phyloP scores from a whole-genome alignment of 2,888 invertebrate genomes.

The Plebejus argus region DNA sequence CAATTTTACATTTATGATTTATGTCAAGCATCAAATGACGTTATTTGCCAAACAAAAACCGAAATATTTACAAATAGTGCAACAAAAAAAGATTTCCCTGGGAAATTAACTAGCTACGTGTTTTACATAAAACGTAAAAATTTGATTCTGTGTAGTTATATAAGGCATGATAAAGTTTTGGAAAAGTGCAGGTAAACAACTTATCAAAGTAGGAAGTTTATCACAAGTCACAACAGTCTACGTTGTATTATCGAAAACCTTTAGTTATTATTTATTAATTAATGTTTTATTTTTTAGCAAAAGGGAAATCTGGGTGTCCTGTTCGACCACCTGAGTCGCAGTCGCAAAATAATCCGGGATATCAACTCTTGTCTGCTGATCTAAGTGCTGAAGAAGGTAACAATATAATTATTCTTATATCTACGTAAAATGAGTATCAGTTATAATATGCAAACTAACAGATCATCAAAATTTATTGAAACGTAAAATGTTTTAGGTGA shows the following conservation, averaged over 20 bases:
- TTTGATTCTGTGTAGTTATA: constrained; percentile 26
- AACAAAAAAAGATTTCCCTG: not conserved
- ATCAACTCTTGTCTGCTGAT: constrained; percentile 51
- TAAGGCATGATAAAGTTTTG: constrained; percentile 87
- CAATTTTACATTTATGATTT: no score
- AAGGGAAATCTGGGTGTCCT: constrained; percentile 76
- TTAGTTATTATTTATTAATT: constrained; percentile 36
- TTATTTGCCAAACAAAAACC: not conserved
- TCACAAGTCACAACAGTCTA: constrained; percentile 17
- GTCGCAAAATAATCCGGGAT: constrained; percentile 44
- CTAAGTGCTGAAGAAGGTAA: constrained; percentile 60
- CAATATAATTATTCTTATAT: constrained; percentile 45
- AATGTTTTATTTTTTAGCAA: constrained; percentile 55
- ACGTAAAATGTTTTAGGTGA: constrained; percentile 60
- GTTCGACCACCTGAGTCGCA: constrained; percentile 70
- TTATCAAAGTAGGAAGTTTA: not conserved
- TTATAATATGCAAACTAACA: not conserved
- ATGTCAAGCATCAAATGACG: not conserved
- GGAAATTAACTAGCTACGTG: constrained; percentile 8
- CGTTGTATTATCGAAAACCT: constrained; percentile 27
- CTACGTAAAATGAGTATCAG: not conserved
- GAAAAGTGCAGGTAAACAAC: constrained; percentile 84
- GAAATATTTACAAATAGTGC: constrained; percentile 13
- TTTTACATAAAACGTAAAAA: not conserved
- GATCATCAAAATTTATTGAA: constrained; percentile 32